Conservation (phyloP, 2,888 invertebrate species). For the Drosophila anceps region DNA sequence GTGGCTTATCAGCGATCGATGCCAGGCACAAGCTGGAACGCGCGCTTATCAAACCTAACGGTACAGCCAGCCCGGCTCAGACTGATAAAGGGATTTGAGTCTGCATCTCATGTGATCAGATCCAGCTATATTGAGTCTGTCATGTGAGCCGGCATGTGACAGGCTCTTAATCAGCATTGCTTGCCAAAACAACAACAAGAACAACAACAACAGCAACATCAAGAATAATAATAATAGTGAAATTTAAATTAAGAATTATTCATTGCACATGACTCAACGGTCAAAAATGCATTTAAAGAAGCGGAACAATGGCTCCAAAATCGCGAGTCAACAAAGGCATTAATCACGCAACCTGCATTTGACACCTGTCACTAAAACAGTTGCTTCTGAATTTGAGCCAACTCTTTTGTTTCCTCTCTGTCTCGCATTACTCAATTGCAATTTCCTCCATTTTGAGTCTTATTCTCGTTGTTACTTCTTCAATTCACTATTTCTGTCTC, state of each 20-base stretch:
- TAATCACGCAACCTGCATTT: slow-evolving; percentile 31
- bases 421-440: not conserved
- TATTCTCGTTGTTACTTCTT: not conserved
- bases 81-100: slow-evolving; percentile 11
- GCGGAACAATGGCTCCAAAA: slow-evolving; percentile 17
- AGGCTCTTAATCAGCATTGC: slow-evolving; percentile 34
- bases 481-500: not conserved
- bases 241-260: slow-evolving; percentile 1
- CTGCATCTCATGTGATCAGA: slow-evolving; percentile 45
- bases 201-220: not conserved
- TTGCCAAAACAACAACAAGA: slow-evolving; percentile 5
- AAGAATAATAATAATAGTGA: slow-evolving; percentile 1
- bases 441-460: not conserved
- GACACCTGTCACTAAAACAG: slow-evolving; percentile 26
- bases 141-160: slow-evolving; percentile 76
- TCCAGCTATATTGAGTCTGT: slow-evolving; percentile 35
- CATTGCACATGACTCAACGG: slow-evolving; percentile 37
- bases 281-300: slow-evolving; percentile 22
- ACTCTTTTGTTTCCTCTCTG: not conserved
- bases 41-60: slow-evolving; percentile 41
- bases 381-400: slow-evolving; percentile 1
- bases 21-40: slow-evolving; percentile 27
- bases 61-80: not conserved
- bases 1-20: slow-evolving; percentile 32
- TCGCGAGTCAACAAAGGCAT: slow-evolving; percentile 31